Conservation (phyloP, 2,888 invertebrate genomes). For the Pachymerium ferrugineum region DNA sequence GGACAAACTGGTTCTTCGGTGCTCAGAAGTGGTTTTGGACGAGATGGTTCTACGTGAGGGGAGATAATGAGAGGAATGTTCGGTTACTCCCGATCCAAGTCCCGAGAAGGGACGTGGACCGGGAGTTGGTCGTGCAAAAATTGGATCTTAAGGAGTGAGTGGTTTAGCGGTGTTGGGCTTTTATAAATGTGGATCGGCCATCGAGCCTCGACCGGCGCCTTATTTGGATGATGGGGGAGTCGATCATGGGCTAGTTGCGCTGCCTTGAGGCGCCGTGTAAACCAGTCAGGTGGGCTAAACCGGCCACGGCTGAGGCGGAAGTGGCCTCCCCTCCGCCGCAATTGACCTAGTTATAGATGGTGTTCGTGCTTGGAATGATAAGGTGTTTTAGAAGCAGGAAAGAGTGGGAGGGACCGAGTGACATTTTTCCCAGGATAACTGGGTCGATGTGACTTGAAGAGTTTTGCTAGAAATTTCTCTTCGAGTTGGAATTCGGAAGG, state of each 20-base stretch:
- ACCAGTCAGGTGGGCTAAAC: background rate
- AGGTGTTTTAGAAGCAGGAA: background rate
- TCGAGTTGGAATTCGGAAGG: too few relatives aligned
- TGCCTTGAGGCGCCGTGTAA: background rate
- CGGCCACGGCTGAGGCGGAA: background rate
- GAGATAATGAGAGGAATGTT: background rate
- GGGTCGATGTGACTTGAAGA: too few relatives aligned
- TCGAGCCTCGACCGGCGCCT: background rate
- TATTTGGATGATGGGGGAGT: background rate
- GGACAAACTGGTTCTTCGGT: conserved; percentile 90
- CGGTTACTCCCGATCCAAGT: background rate
- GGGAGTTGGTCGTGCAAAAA: background rate
- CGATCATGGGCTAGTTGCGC: background rate
- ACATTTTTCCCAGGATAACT: too few relatives aligned
- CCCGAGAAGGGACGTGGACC: background rate
- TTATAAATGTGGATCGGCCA: background rate
- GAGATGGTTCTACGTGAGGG: conserved; percentile 71
- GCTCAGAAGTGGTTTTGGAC: conserved; percentile 78
- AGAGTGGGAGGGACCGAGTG: too few relatives aligned
- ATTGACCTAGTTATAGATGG: background rate
- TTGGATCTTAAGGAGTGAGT: background rate
- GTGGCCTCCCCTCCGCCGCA: background rate
- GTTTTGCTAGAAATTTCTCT: too few relatives aligned
- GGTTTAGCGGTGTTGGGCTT: background rate
- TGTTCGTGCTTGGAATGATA: background rate